Percentiles rank a stretch among this genome's conserved stretches.
Evolutionary conservation across 2,888 invertebrate genomes (phyloP).

Genomic region (Anarsia innoxiella): DNA sequence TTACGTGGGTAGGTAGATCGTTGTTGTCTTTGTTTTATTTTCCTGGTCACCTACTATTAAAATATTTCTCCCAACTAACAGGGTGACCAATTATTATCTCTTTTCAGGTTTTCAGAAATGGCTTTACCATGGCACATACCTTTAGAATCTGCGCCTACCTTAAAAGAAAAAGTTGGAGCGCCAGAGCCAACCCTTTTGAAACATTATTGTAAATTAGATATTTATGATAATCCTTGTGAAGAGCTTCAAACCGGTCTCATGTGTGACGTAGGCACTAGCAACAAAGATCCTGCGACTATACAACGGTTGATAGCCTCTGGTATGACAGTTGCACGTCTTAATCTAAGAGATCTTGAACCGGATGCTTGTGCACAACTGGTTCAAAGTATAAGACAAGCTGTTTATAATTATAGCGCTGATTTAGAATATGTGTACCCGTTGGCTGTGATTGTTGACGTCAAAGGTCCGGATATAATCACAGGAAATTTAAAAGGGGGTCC

Average conservation of each 20-base stretch:
- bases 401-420: constrained; percentile 64
- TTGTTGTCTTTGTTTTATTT: no score
- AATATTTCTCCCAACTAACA: no score
- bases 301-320: constrained; percentile 63
- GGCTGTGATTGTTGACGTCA: constrained; percentile 56
- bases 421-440: constrained; percentile 66
- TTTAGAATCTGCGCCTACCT: constrained; percentile 39
- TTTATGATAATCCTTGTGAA: constrained; percentile 54
- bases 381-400: constrained; percentile 62
- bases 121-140: constrained; percentile 65
- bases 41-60: no score
- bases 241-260: constrained; percentile 62
- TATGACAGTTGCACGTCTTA: constrained; percentile 63
- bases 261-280: constrained; percentile 59
- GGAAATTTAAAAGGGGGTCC: constrained; percentile 61
- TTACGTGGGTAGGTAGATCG: no score
- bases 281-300: constrained; percentile 51
- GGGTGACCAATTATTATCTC: no score
- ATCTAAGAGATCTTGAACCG: constrained; percentile 56
- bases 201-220: constrained; percentile 49
- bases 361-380: constrained; percentile 58
- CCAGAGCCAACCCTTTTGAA: constrained; percentile 42
- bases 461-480: constrained; percentile 56
- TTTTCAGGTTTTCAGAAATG: no score
- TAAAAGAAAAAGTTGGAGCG: constrained; percentile 26